A percentile compares a stretch with the other conserved stretches of the same genome.
phyloP scores from a whole-genome alignment of 2,888 invertebrate species.

The Orgyia antiqua region DNA sequence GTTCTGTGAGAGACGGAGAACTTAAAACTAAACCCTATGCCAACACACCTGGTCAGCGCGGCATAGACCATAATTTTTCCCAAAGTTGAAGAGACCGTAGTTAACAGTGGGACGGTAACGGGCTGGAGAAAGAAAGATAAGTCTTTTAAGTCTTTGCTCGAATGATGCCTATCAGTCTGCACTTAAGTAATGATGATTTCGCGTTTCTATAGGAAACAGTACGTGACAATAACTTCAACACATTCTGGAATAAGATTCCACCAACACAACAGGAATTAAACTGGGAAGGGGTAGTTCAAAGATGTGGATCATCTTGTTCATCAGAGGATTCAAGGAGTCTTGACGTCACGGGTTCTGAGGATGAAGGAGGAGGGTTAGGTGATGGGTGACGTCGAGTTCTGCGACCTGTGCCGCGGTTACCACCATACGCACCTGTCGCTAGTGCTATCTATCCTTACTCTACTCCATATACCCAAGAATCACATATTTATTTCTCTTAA shows the following conservation, averaged over 20 bases:
- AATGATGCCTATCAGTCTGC: too few relatives aligned
- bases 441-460: conserved; percentile 47
- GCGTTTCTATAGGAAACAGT: conserved; percentile 51
- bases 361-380: conserved; percentile 61
- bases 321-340: conserved; percentile 71
- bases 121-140: too few relatives aligned
- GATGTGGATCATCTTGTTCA: conserved; percentile 60
- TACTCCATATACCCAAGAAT: conserved; percentile 46
- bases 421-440: conserved; percentile 43
- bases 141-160: too few relatives aligned
- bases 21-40: too few relatives aligned
- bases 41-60: too few relatives aligned
- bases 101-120: too few relatives aligned
- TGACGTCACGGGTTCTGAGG: conserved; percentile 74
- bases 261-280: conserved; percentile 48
- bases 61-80: too few relatives aligned
- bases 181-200: too few relatives aligned
- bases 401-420: conserved; percentile 76
- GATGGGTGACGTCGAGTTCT: conserved; percentile 68
- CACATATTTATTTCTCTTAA: conserved; percentile 57
- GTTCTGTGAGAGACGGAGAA: too few relatives aligned
- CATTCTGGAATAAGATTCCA: conserved; percentile 69
- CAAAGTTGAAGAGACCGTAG: too few relatives aligned
- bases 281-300: conserved; percentile 54
- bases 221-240: conserved; percentile 63